A percentile compares a stretch with the other conserved stretches of the same genome.
phyloP scores from a whole-genome alignment of 2,797 vertebrate species.

The Cyprinella venusta region DNA sequence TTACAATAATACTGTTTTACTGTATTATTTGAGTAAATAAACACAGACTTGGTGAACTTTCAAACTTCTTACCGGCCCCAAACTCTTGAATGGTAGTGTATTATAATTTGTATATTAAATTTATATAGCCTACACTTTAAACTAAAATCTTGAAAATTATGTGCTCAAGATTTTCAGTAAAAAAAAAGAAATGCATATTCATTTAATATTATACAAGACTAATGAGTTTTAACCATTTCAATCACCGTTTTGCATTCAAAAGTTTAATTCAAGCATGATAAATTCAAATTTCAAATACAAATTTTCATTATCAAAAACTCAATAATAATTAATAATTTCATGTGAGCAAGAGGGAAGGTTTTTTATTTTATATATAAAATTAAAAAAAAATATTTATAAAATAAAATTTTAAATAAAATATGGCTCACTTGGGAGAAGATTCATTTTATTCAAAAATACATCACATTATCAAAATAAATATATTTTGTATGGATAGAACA shows the following conservation, averaged over 20 bases:
- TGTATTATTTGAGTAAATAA: neutral
- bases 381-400: no score
- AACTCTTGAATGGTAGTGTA: neutral
- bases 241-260: neutral
- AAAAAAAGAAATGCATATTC: neutral
- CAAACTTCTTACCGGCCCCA: neutral
- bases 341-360: neutral
- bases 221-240: neutral
- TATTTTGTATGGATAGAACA: neutral
- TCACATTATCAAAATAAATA: neutral
- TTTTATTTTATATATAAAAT: neutral
- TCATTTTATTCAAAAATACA: neutral
- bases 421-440: neutral
- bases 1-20: no score
- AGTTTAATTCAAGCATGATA: no score
- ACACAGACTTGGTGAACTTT: neutral
- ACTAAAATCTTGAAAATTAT: neutral
- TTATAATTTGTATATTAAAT: neutral
- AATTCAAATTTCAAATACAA: no score
- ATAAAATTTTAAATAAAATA: no score
- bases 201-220: neutral
- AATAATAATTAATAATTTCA: neutral
- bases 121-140: neutral
- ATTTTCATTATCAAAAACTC: no score
- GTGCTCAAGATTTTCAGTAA: neutral